Conservation (phyloP, 2,888 invertebrate species). For the Rhagium mordax region DNA sequence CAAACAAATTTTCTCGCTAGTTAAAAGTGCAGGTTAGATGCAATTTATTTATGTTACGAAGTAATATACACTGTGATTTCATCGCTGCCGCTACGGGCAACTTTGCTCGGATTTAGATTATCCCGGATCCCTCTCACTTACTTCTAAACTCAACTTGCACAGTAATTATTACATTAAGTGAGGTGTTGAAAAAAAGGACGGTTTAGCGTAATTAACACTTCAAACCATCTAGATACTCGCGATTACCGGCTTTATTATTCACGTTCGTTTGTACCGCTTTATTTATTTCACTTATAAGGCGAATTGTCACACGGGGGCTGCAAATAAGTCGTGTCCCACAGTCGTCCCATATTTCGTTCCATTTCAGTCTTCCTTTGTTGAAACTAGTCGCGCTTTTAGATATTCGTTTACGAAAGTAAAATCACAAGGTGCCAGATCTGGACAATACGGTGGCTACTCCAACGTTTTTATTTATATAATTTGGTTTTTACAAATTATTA, state of each 20-base stretch:
- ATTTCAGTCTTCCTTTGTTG: too few species aligned
- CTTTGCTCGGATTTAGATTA: slow-evolving; percentile 12
- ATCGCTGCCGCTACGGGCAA: slow-evolving; percentile 32
- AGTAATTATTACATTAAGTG: slow-evolving; percentile 29
- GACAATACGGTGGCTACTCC: too few species aligned
- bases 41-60: slow-evolving; percentile 60
- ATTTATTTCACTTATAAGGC: neutral
- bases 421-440: too few species aligned
- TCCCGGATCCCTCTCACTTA: neutral
- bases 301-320: neutral
- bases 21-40: slow-evolving; percentile 65
- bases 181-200: slow-evolving; percentile 24
- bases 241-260: neutral
- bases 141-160: slow-evolving; percentile 8
- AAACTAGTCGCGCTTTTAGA: too few species aligned
- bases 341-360: too few species aligned
- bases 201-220: slow-evolving; percentile 9
- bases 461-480: too few species aligned
- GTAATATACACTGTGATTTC: slow-evolving; percentile 49
- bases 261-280: neutral
- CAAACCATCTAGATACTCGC: slow-evolving; percentile 3
- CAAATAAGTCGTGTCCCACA: too few species aligned
- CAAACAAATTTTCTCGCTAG: slow-evolving; percentile 65
- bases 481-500: too few species aligned
- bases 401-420: too few species aligned